Evolutionary conservation across 2,797 vertebrate species (phyloP).

Genomic region (Glyptemys insculpta): DNA sequence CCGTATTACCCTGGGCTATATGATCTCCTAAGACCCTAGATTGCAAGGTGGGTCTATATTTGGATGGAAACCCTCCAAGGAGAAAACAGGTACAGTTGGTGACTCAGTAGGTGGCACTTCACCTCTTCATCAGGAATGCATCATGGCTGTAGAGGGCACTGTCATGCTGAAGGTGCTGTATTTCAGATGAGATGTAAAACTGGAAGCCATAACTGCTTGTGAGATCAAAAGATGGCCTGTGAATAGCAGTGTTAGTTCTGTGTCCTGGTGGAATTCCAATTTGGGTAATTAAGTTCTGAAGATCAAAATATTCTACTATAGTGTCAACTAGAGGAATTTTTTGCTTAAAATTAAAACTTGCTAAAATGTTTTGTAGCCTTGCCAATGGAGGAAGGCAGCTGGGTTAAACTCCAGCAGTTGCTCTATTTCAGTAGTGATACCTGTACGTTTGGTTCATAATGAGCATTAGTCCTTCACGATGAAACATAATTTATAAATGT

Average conservation of each 20-base stretch:
- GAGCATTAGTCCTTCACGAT: constrained; percentile 17
- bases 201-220: neutral
- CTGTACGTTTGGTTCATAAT: neutral
- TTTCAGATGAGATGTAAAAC: neutral
- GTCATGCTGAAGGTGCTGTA: fast-evolving
- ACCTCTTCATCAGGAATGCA: neutral
- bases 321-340: neutral
- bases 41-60: neutral
- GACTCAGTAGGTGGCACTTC: neutral
- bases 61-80: neutral
- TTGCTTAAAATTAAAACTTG: neutral
- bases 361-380: neutral
- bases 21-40: neutral
- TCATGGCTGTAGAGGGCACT: neutral
- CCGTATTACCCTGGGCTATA: fast-evolving
- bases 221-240: neutral
- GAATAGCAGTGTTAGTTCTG: neutral
- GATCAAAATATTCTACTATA: neutral
- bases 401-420: neutral
- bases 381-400: neutral
- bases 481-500: neutral
- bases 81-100: neutral
- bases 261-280: neutral
- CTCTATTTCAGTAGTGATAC: neutral
- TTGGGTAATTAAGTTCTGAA: neutral